Conservation (phyloP, 2,888 invertebrate species). For the Caenorhabditis auriculariae region DNA sequence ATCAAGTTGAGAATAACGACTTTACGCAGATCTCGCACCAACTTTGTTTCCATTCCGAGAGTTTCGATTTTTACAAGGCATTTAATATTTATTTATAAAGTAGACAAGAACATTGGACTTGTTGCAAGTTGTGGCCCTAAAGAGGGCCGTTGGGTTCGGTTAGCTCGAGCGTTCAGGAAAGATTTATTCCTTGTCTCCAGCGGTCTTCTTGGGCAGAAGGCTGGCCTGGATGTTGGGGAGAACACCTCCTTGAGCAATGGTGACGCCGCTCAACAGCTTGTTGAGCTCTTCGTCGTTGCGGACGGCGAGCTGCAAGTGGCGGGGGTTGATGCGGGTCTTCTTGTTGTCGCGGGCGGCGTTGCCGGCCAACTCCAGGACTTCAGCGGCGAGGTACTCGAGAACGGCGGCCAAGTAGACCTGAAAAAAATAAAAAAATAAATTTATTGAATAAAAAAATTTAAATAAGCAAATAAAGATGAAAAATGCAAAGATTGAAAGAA, state of each 20-base stretch:
- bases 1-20: too few relatives aligned
- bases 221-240: conserved; percentile 65
- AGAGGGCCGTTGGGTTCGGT: conserved; percentile 55
- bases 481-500: too few relatives aligned
- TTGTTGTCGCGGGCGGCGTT: conserved; percentile 68
- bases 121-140: conserved; percentile 56
- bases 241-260: conserved; percentile 84
- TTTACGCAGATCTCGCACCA: too few relatives aligned
- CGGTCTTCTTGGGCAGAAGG: conserved; percentile 57
- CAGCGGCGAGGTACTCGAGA: conserved; percentile 58
- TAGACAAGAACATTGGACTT: too few relatives aligned
- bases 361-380: conserved; percentile 49
- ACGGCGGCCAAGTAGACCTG: conserved; percentile 58
- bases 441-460: too few relatives aligned
- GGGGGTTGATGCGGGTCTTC: conserved; percentile 67
- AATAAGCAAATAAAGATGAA: too few relatives aligned
- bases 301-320: conserved; percentile 59
- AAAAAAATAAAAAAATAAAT: too few relatives aligned
- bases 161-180: too few relatives aligned
- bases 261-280: conserved; percentile 70
- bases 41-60: too few relatives aligned
- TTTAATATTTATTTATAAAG: too few relatives aligned
- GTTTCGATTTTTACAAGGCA: too few relatives aligned
- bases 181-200: conserved; percentile 32
- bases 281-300: conserved; percentile 62